Conservation (phyloP, 2,113 vertebrate genomes). For the Ammodytes dubius region DNA sequence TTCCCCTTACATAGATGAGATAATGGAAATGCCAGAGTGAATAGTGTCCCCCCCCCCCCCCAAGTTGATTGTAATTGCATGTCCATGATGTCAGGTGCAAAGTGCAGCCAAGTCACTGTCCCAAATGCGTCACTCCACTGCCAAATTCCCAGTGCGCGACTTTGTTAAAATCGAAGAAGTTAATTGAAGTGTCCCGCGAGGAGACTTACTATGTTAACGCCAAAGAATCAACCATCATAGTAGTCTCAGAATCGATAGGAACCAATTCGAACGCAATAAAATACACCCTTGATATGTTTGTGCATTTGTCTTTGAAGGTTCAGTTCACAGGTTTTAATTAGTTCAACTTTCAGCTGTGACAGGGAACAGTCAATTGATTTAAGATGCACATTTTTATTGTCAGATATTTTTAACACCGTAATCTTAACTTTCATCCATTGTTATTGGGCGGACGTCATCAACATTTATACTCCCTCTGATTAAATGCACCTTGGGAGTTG, state of each 20-base stretch:
- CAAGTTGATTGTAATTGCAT: slow-evolving; percentile 67
- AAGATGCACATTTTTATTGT: not conserved
- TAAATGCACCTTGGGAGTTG: not conserved
- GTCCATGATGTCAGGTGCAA: slow-evolving; percentile 58
- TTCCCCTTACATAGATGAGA: slow-evolving; percentile 64
- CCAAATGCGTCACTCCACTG: slow-evolving; percentile 8
- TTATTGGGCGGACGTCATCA: not conserved
- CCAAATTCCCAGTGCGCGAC: not conserved
- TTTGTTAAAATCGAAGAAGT: slow-evolving; percentile 42
- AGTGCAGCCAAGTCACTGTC: slow-evolving; percentile 29
- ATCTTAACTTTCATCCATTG: not conserved
- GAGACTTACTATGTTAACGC: slow-evolving; percentile 25
- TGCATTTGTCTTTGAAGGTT: not conserved
- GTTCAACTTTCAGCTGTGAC: not conserved
- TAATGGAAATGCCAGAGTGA: slow-evolving; percentile 77
- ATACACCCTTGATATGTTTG: not conserved
- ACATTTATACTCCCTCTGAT: not conserved
- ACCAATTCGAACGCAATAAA: not conserved
- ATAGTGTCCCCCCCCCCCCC: slow-evolving; percentile 31
- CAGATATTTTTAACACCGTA: not conserved
- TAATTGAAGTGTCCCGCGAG: slow-evolving; percentile 40
- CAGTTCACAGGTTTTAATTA: not conserved
- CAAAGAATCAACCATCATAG: not conserved
- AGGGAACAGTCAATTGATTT: too few species aligned
- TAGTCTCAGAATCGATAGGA: not conserved